Percentiles rank a stretch among this genome's conserved stretches.
phyloP scores from a whole-genome alignment of 2,888 invertebrate species.

The Dichetophora obliterata region DNA sequence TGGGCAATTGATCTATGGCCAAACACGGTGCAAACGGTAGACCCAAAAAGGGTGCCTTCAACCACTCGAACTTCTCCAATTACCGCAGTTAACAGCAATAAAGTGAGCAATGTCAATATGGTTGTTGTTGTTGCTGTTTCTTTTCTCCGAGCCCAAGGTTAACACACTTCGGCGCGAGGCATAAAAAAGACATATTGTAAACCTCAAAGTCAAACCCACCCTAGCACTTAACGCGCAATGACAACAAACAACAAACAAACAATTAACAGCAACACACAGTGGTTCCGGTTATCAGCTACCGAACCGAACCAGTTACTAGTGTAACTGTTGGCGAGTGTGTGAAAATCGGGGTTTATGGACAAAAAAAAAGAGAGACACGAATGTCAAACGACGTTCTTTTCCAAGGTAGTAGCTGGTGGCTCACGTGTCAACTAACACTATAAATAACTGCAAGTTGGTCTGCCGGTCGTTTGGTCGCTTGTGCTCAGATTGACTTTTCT shows the following conservation, averaged over 20 bases:
- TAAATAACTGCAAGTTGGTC: constrained; percentile 60
- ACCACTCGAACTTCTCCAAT: constrained; percentile 48
- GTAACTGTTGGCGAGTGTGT: constrained; percentile 33
- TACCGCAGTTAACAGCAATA: constrained; percentile 48
- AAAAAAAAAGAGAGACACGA: background rate
- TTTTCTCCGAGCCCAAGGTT: constrained; percentile 53
- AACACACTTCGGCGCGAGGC: constrained; percentile 50
- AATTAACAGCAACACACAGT: constrained; percentile 62
- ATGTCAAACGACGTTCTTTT: background rate
- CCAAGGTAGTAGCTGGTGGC: constrained; percentile 33
- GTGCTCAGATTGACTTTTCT: constrained; percentile 58
- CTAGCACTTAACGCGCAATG: constrained; percentile 64
- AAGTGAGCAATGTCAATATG: constrained; percentile 46
- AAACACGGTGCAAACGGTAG: background rate
- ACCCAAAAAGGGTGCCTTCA: constrained; percentile 22
- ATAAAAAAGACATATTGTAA: constrained; percentile 26
- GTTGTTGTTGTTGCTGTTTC: constrained; percentile 39
- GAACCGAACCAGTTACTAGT: constrained; percentile 3
- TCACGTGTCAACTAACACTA: constrained; percentile 57
- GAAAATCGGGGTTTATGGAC: constrained; percentile 24
- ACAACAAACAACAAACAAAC: constrained; percentile 69
- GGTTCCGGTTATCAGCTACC: constrained; percentile 47
- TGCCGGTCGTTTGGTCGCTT: background rate
- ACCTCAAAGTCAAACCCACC: constrained; percentile 57
- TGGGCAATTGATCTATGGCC: constrained; percentile 58